phyloP scores from a whole-genome alignment of 2,113 vertebrate genomes.

The Thamnaconus septentrionalis region DNA sequence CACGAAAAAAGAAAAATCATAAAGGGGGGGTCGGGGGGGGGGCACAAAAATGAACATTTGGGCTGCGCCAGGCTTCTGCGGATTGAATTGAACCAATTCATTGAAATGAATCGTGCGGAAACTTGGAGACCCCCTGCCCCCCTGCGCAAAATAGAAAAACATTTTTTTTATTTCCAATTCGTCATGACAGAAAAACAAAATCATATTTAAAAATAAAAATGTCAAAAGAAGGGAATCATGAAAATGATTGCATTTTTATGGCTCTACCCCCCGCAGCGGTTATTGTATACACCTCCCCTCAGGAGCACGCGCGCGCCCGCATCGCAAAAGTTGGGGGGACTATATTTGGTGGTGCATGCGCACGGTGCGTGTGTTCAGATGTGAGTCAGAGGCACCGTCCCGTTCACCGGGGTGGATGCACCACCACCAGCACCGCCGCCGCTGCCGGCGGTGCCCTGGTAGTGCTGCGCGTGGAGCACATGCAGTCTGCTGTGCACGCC shows the following conservation, averaged over 20 bases:
- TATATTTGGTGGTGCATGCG: constrained; percentile 52
- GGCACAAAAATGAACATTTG: too few species aligned
- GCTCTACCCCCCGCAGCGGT: constrained; percentile 63
- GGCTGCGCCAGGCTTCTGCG: too few species aligned
- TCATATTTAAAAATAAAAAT: constrained; percentile 38
- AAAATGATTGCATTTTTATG: constrained; percentile 71
- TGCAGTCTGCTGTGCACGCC: constrained; percentile 90
- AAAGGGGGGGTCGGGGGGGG: too few species aligned
- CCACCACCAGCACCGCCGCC: too few species aligned
- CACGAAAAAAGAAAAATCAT: too few species aligned
- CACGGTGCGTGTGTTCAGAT: constrained; percentile 76
- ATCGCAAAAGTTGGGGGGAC: constrained; percentile 69
- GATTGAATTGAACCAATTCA: too few species aligned
- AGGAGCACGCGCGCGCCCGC: constrained; percentile 77
- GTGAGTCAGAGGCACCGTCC: constrained; percentile 94
- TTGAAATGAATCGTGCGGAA: too few species aligned
- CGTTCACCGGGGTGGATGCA: constrained; percentile 82
- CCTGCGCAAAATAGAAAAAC: too few species aligned
- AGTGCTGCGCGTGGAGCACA: constrained; percentile 89
- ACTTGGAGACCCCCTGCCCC: too few species aligned
- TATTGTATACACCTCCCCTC: constrained; percentile 74
- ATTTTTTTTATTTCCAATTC: neutral
- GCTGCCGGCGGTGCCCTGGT: constrained; percentile 81
- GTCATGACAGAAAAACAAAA: constrained; percentile 41
- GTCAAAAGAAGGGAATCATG: constrained; percentile 53